Evolutionary conservation across 2,113 vertebrate genomes (phyloP), one percentile per base, ranked within the genome.

Genomic region (Rattus rattus): DNA sequence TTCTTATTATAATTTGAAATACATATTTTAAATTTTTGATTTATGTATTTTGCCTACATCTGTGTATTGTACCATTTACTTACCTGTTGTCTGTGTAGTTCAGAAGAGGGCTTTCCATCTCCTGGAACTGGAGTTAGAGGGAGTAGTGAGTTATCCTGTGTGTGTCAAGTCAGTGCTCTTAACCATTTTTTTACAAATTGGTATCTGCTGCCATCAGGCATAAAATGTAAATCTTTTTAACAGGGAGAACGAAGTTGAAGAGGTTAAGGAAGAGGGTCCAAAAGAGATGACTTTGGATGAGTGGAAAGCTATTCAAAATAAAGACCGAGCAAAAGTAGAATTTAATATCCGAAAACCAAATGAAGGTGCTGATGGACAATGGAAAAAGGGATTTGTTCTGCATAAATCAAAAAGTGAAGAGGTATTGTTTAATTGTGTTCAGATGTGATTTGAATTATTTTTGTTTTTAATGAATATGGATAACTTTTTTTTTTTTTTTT

Each of bases 251-350:
- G 99, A 99, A 98, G 99, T 98, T 90, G 99, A 99, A 98, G 99
- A 99, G 96, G 99, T 99, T 7, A 99, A 99, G 98, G 99, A 99
- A 56, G 99, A 99, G 98, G 99, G 99, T 39, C 99, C 99, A 59
- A 99, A 99, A 98, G 99, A 99, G 96, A 99, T 99, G 99, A 99
- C 99, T 96, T 98, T 99, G 98, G 99, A 99, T 65, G 99, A 99
- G 96, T 99, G 99, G 99, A 99, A 99, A 98, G 99, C 99, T 91
- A 99, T 99, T 99, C 99, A 99, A 96, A 99, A 99, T 97, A 99
- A 99, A 98, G 99, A 99, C 19, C 99, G 99, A 26, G 98, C 99
- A 81, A 99, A 99, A 98, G 99, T 99, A 52, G 99, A 99, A 81
- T 99, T 99, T 99, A 99, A 99, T 98, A 99, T 99, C 98, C 99